These are phyloP conservation scores for Sepioteuthis lessoniana DNA, from an alignment of 2,888 invertebrate species.

Conservation along the genomic window DNA sequence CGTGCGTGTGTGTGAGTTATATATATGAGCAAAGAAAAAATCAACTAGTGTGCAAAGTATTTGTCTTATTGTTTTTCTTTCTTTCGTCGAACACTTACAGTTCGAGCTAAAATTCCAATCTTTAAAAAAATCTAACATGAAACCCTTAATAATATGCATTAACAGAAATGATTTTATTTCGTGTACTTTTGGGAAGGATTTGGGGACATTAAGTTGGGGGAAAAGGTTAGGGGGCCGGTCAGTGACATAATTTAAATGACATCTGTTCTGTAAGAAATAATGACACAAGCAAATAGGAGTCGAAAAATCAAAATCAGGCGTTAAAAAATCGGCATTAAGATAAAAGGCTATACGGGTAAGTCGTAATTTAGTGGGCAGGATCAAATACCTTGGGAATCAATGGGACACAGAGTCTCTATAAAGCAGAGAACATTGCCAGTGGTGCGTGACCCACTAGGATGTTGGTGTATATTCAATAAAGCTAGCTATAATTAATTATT, in stretches of 20 bases:
- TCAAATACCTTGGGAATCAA: background rate
- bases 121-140: too few species aligned
- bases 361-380: background rate
- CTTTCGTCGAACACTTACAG: too few species aligned
- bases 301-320: background rate
- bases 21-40: too few species aligned
- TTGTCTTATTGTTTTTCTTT: too few species aligned
- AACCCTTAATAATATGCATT: too few species aligned
- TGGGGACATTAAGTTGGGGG: background rate
- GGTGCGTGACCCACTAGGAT: background rate
- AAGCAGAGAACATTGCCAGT: background rate
- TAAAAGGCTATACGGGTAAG: background rate
- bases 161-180: background rate
- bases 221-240: background rate
- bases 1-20: too few species aligned
- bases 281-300: background rate
- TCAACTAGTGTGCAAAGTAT: too few species aligned
- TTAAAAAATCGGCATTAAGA: background rate
- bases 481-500: too few species aligned
- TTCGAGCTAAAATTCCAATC: too few species aligned
- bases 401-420: background rate
- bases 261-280: background rate
- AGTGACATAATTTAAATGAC: background rate
- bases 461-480: background rate
- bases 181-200: background rate